Evolutionary conservation across 2,888 invertebrate genomes (phyloP).

Genomic region (Allolobophora icterica): DNA sequence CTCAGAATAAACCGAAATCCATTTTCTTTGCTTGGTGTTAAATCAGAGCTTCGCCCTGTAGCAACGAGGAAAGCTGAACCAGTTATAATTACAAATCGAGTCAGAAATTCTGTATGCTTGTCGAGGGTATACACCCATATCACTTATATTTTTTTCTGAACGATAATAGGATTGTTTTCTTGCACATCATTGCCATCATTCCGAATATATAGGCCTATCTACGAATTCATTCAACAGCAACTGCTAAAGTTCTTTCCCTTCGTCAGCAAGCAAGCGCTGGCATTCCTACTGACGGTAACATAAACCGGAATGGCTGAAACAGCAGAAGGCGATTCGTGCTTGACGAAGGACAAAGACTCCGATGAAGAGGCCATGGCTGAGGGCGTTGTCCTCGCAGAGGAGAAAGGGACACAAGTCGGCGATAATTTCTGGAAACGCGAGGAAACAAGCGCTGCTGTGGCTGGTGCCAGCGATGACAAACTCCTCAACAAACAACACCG

Average conservation of each 20-base stretch:
- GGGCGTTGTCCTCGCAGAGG: not conserved
- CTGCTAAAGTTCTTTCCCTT: too few relatives aligned
- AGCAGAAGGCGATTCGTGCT: not conserved
- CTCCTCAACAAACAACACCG: slow-evolving; percentile 18
- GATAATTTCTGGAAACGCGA: not conserved
- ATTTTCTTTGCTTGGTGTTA: not conserved
- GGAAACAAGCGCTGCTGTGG: not conserved
- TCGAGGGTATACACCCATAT: too few relatives aligned
- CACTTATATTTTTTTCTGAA: too few relatives aligned
- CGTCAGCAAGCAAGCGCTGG: not conserved
- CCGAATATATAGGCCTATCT: too few relatives aligned
- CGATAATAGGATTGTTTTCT: too few relatives aligned
- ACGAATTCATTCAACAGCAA: not conserved
- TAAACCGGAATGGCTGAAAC: not conserved
- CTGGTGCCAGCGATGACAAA: not conserved
- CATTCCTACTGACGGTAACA: too few relatives aligned
- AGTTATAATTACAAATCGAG: too few relatives aligned
- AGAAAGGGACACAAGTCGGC: not conserved
- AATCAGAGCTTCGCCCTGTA: not conserved
- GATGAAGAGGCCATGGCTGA: slow-evolving; percentile 2
- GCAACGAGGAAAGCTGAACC: too few relatives aligned
- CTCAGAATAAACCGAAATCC: not conserved
- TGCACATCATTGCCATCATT: too few relatives aligned
- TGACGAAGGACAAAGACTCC: not conserved
- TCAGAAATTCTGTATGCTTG: too few relatives aligned